Evolutionary conservation across 1,140 invertebrate species (phyloP), one percentile per base, ranked within the genome.

Genomic region (Brachionus calyciflorus): DNA sequence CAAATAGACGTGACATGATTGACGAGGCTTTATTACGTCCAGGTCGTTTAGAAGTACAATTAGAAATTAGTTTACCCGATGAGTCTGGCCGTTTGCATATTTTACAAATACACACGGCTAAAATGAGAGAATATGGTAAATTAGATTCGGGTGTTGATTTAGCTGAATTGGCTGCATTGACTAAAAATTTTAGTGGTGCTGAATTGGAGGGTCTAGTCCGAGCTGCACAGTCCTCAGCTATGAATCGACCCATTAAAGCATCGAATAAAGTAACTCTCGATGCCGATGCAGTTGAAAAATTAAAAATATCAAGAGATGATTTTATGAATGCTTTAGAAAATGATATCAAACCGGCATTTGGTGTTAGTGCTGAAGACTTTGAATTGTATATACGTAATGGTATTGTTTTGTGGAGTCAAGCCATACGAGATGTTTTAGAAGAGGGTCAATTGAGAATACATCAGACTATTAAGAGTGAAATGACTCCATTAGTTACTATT

Each of bases 171-270:
- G 93, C 95, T 21, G 79, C 87, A 0, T 79, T 91, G 1, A 99
- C 96, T 0, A 99, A 98, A 85, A 99, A 99, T 85, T 99, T 99
- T 85, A 97, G 94, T 80, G 97, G 97, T 68, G 97, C 97, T n/a
- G 97, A 99, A 86, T 84, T 99, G n/a, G 97, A 99, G 87, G 97
- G 96, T 83, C 87, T 99, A 77, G 95, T 99, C 0, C 88, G 96
- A 79, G 95, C 96, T 6, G 95, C 97, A 0, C 94, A 97, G 84
- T 97, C 96, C 51, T 96, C 93, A 10, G 97, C 97, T 3, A 98
- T 99, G 93, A 99, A 99, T 86, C 89, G 95, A 33, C 86, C 98
- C 30, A 96, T 99, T 78, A 99, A 99, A 86, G 86, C 85, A 63
- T 53, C 49, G 3, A 91, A 88, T 79, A 98, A 97, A 84, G 95